Percentiles rank a stretch among this genome's conserved stretches.
phyloP scores from a whole-genome alignment of 2,888 invertebrate species.

The Galerucella nymphaeae region DNA sequence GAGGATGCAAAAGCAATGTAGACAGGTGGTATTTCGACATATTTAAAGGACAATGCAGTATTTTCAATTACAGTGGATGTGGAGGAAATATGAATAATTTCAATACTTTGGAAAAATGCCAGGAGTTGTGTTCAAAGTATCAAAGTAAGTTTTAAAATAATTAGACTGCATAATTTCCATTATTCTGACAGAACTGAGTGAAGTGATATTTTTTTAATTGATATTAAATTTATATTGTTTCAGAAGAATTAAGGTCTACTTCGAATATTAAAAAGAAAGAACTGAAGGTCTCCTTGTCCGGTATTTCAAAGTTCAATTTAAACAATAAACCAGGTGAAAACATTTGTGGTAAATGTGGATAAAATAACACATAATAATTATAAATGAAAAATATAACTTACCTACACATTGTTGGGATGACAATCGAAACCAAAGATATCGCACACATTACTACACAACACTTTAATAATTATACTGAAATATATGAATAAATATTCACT shows the following conservation, averaged over 20 bases:
- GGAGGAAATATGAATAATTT: constrained; percentile 92
- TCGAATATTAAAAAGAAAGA: constrained; percentile 59
- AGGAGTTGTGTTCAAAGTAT: constrained; percentile 70
- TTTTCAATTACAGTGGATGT: constrained; percentile 91
- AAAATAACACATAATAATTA: not conserved
- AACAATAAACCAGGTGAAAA: constrained; percentile 57
- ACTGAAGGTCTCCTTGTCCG: constrained; percentile 60
- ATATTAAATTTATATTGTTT: constrained; percentile 29
- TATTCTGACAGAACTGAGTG: too few species aligned
- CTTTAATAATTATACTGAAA: too few species aligned
- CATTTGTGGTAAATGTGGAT: constrained; percentile 34
- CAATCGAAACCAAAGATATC: too few species aligned
- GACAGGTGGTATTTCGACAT: constrained; percentile 89
- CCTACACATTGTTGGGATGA: too few species aligned
- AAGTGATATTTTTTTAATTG: too few species aligned
- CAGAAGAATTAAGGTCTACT: constrained; percentile 62
- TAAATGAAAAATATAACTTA: not conserved
- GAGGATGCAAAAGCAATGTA: constrained; percentile 81
- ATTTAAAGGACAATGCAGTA: constrained; percentile 76
- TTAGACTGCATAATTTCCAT: not conserved
- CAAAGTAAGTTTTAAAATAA: constrained; percentile 61
- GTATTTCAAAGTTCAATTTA: constrained; percentile 55
- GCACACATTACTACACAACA: too few species aligned
- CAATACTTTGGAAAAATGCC: constrained; percentile 77
- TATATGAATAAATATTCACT: too few species aligned